Conservation (phyloP, 2,888 invertebrate species). For the Alloscopus bannaensis region DNA sequence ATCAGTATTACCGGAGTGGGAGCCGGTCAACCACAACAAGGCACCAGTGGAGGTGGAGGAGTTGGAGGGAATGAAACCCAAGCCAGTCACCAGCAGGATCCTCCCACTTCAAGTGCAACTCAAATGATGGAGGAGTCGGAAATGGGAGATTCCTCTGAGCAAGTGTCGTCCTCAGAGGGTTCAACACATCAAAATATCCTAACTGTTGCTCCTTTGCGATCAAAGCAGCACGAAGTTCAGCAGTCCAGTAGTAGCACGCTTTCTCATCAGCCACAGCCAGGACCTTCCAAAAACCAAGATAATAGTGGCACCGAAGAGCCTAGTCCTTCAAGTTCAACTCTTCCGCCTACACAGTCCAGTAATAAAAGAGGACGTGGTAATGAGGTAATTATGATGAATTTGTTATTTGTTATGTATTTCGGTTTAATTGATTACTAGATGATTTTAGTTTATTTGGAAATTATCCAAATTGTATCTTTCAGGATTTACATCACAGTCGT, state of each 20-base stretch:
- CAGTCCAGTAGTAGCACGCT: slow-evolving; percentile 61
- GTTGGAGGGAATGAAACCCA: slow-evolving; percentile 33
- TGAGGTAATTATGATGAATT: slow-evolving; percentile 55
- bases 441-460: too few relatives aligned
- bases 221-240: slow-evolving; percentile 63
- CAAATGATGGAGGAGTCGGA: slow-evolving; percentile 67
- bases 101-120: slow-evolving; percentile 68
- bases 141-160: slow-evolving; percentile 72
- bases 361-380: slow-evolving; percentile 55
- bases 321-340: slow-evolving; percentile 80
- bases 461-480: neutral
- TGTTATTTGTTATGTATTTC: too few relatives aligned
- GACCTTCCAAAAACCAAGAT: slow-evolving; percentile 75
- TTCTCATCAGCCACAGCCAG: slow-evolving; percentile 47
- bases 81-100: slow-evolving; percentile 63
- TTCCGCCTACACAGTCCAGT: slow-evolving; percentile 73
- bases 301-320: slow-evolving; percentile 74
- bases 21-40: slow-evolving; percentile 18
- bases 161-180: slow-evolving; percentile 71
- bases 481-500: slow-evolving; percentile 53
- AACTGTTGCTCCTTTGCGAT: slow-evolving; percentile 68
- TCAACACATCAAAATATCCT: slow-evolving; percentile 69
- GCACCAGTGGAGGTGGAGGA: slow-evolving; percentile 8
- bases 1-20: slow-evolving; percentile 36
- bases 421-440: too few relatives aligned